phyloP scores from a whole-genome alignment of 2,113 vertebrate species.

The Oenanthe melanoleuca region DNA sequence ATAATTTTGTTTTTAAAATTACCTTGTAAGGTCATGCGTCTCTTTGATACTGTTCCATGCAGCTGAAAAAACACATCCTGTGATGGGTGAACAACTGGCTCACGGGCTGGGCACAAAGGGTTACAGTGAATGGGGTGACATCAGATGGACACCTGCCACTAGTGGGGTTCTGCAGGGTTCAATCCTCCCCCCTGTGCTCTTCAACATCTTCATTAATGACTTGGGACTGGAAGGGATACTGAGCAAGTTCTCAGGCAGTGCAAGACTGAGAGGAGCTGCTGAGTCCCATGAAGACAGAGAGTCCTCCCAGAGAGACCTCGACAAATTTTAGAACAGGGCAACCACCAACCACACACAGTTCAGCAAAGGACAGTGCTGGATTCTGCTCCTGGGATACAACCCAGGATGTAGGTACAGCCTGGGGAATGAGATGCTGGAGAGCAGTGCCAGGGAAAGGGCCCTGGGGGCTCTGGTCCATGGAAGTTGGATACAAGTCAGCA shows the following conservation, averaged over 20 bases:
- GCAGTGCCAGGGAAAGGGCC: background rate
- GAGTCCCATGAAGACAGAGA: background rate
- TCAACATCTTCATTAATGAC: background rate
- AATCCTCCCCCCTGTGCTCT: background rate
- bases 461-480: accelerated
- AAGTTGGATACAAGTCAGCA: accelerated
- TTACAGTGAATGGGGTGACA: background rate
- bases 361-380: background rate
- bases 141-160: background rate
- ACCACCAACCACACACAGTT: background rate
- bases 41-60: background rate
- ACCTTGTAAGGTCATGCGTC: background rate
- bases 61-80: background rate
- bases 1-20: background rate
- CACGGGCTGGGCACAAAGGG: background rate
- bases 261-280: background rate
- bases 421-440: background rate
- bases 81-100: background rate
- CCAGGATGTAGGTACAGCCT: accelerated
- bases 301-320: background rate
- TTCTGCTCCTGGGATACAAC: background rate
- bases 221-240: background rate
- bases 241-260: background rate
- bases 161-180: background rate
- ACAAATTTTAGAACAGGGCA: accelerated